Percentiles rank a stretch among this genome's conserved stretches.
Evolutionary conservation across 1,140 invertebrate genomes (phyloP).

Genomic region (Pseudomyrmex dendroicus): DNA sequence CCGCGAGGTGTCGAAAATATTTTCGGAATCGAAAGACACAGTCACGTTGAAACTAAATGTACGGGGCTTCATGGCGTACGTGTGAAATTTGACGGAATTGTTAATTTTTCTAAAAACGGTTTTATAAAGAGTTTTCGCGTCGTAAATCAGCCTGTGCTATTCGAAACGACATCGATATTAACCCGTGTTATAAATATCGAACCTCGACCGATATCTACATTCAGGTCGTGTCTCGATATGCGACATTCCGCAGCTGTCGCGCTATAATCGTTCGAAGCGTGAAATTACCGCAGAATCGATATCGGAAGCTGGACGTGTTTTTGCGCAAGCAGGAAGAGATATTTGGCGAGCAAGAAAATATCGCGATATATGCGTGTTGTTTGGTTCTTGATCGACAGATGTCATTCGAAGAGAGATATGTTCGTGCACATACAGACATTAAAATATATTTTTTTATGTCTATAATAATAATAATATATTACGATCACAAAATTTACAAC

Average conservation of each 20-base stretch:
- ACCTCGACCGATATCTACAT: conserved; percentile 55
- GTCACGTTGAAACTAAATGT: too few relatives aligned
- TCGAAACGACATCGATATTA: conserved; percentile 52
- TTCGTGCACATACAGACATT: too few relatives aligned
- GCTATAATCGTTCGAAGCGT: conserved; percentile 71
- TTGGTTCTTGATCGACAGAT: not conserved
- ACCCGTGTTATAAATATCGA: conserved; percentile 56
- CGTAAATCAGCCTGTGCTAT: conserved; percentile 13
- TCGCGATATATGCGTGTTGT: conserved; percentile 8
- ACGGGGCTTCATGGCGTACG: too few relatives aligned
- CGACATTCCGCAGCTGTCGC: conserved; percentile 71
- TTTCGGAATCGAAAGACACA: not conserved
- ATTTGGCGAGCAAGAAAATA: conserved; percentile 67
- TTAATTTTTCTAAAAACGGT: conserved; percentile 35
- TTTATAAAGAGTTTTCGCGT: conserved; percentile 17
- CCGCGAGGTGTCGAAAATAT: not conserved
- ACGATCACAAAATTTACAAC: too few relatives aligned
- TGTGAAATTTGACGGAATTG: not conserved
- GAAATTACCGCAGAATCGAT: conserved; percentile 73
- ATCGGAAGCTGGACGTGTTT: conserved; percentile 63
- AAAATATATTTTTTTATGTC: too few relatives aligned
- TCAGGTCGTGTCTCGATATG: conserved; percentile 58
- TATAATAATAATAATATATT: too few relatives aligned
- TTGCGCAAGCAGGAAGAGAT: conserved; percentile 48
- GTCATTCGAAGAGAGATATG: not conserved